Conservation (phyloP, 1,140 invertebrate species). For the Nymphalis io region DNA sequence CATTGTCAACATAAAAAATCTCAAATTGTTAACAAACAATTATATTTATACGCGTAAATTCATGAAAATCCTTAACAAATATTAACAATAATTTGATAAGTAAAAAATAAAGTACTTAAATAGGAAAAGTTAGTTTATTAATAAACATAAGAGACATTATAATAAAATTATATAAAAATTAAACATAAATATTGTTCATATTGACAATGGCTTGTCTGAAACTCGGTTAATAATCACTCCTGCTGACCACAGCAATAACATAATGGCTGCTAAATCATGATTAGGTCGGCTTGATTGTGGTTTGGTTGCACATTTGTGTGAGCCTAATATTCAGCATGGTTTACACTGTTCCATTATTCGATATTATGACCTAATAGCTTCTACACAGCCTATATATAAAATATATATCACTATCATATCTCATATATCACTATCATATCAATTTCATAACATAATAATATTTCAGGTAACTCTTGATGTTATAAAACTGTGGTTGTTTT, state of each 20-base stretch:
- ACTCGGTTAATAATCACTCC: conserved; percentile 23
- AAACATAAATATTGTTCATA: not conserved
- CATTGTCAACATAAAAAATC: too few species aligned
- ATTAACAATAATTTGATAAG: too few species aligned
- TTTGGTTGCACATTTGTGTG: conserved; percentile 18
- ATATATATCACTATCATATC: too few species aligned
- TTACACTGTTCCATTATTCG: conserved; percentile 5
- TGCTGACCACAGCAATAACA: conserved; percentile 19
- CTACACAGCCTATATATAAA: not conserved
- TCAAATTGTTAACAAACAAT: too few species aligned
- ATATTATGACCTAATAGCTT: not conserved
- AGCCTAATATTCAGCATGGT: conserved; percentile 9
- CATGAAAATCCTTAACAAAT: too few species aligned
- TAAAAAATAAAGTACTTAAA: too few species aligned
- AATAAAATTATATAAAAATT: not conserved
- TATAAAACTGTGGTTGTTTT: too few species aligned
- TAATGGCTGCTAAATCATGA: conserved; percentile 28
- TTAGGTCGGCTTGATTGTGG: conserved; percentile 31
- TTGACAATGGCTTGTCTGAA: not conserved
- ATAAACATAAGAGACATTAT: not conserved
- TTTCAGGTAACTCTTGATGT: too few species aligned
- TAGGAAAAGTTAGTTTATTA: too few species aligned
- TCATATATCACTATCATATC: too few species aligned
- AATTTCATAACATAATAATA: too few species aligned
- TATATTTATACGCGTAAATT: too few species aligned